Evolutionary conservation across 2,888 invertebrate species (phyloP).

Genomic region (Nycteola revayana): DNA sequence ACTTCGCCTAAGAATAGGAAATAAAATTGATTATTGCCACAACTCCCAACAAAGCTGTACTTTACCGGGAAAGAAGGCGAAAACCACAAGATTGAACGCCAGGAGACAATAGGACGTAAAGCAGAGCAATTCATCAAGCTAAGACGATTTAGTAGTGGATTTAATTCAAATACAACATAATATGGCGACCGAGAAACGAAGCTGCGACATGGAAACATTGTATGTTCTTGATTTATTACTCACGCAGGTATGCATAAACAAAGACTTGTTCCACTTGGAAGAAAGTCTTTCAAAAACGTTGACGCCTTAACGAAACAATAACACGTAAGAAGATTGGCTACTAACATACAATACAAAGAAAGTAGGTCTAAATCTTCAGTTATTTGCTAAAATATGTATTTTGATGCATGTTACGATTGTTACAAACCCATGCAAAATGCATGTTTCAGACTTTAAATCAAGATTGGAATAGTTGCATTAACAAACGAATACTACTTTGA

Average conservation of each 20-base stretch:
- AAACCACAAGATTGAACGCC: constrained; percentile 29
- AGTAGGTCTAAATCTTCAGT: too few species aligned
- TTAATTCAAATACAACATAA: constrained; percentile 2
- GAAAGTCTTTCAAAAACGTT: neutral
- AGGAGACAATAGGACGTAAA: constrained; percentile 25
- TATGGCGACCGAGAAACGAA: neutral
- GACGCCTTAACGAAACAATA: too few species aligned
- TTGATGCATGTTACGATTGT: too few species aligned
- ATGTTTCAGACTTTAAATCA: too few species aligned
- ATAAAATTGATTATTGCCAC: too few species aligned
- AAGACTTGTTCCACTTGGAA: neutral
- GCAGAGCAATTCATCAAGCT: constrained; percentile 15
- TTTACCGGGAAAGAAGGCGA: constrained; percentile 2
- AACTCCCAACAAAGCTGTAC: constrained; percentile 3
- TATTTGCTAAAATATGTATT: too few species aligned
- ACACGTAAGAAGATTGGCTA: too few species aligned
- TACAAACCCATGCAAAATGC: too few species aligned
- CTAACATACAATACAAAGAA: too few species aligned
- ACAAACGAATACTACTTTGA: too few species aligned
- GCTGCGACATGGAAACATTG: neutral
- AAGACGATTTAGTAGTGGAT: constrained; percentile 10
- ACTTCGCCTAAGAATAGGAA: too few species aligned
- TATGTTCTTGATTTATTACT: neutral
- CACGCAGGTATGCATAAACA: neutral
- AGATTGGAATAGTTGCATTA: too few species aligned